These are phyloP conservation scores for Aldrovandia affinis DNA, from an alignment of 2,797 vertebrate species.

Conservation along the genomic window DNA sequence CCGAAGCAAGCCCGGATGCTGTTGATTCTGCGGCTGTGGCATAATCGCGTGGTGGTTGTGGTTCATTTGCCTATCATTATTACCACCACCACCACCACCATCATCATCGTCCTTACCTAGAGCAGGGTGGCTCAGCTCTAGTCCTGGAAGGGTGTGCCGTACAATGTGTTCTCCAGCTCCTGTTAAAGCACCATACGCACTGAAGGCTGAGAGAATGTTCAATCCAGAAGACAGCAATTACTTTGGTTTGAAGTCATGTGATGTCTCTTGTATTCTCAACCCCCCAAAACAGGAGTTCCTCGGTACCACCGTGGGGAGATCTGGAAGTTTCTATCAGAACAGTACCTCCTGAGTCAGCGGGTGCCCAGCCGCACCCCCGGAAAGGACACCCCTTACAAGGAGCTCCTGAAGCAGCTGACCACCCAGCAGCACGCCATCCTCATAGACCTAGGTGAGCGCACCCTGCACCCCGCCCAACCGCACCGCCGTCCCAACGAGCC, in stretches of 20 bases:
- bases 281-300: slow-evolving; percentile 80
- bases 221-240: not conserved
- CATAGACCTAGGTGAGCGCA: slow-evolving; percentile 89
- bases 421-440: slow-evolving; percentile 97
- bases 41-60: too few relatives aligned
- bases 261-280: not conserved
- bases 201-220: not conserved
- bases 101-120: too few relatives aligned
- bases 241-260: not conserved
- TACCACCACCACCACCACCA: too few relatives aligned
- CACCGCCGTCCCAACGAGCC: not conserved
- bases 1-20: too few relatives aligned
- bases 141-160: too few relatives aligned
- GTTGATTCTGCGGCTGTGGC: too few relatives aligned
- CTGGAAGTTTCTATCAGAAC: slow-evolving; percentile 95
- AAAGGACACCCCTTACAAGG: slow-evolving; percentile 87
- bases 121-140: too few relatives aligned
- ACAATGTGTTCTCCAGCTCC: too few relatives aligned
- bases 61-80: too few relatives aligned
- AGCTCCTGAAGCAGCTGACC: slow-evolving; percentile 92
- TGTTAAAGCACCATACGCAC: not conserved
- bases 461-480: not conserved
- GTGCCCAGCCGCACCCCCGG: slow-evolving; percentile 78
- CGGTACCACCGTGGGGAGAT: slow-evolving; percentile 93
- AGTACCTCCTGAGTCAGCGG: slow-evolving; percentile 84